phyloP scores from a whole-genome alignment of 2,113 vertebrate genomes.

The Hydrochoerus hydrochaeris region DNA sequence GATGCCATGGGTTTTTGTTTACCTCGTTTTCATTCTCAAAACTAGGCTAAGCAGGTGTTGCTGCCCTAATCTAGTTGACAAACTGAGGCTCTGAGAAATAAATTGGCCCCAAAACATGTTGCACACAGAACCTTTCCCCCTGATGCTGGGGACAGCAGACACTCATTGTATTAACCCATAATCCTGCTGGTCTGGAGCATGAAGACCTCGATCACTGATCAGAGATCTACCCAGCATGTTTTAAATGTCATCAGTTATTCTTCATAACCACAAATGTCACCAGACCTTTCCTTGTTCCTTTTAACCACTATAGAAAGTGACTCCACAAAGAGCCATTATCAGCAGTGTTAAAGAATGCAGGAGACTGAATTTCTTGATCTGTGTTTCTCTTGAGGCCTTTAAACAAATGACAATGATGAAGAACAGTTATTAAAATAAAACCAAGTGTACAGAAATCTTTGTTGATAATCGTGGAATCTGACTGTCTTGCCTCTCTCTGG shows the following conservation, averaged over 20 bases:
- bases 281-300: neutral
- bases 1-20: neutral
- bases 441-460: neutral
- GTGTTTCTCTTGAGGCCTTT: conserved; percentile 57
- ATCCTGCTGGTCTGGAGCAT: neutral
- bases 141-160: neutral
- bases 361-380: neutral
- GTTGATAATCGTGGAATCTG: neutral
- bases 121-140: neutral
- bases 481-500: neutral
- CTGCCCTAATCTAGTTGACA: neutral
- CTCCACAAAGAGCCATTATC: neutral
- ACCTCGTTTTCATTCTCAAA: neutral
- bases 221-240: neutral
- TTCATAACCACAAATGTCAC: neutral
- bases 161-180: neutral
- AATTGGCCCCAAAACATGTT: neutral
- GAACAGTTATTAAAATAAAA: conserved; percentile 56
- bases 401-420: conserved; percentile 24
- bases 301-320: neutral
- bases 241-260: neutral
- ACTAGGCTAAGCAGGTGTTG: no score
- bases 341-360: neutral
- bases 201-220: neutral
- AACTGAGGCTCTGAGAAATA: neutral